A percentile compares a stretch with the other conserved stretches of the same genome.
phyloP scores from a whole-genome alignment of 2,888 invertebrate genomes.

The Brachyptera putata region DNA sequence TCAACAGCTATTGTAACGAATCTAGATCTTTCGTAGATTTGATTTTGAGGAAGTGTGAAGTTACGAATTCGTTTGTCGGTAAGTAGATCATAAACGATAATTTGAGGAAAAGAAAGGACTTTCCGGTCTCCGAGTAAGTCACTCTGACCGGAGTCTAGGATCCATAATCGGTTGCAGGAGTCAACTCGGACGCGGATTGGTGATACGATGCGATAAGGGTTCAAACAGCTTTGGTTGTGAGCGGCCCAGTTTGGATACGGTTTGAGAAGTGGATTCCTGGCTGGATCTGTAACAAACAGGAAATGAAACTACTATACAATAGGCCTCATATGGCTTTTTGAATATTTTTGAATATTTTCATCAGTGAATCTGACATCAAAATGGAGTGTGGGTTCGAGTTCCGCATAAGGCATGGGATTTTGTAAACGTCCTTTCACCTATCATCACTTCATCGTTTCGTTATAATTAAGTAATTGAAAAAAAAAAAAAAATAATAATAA shows the following conservation, averaged over 20 bases:
- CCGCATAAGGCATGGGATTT: too few species aligned
- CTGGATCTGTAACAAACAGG: too few species aligned
- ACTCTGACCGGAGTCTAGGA: constrained; percentile 67
- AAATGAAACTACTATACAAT: too few species aligned
- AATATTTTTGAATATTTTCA: too few species aligned
- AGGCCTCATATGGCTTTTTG: too few species aligned
- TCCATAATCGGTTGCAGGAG: constrained; percentile 73
- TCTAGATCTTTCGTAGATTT: constrained; percentile 42
- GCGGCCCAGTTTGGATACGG: constrained; percentile 79
- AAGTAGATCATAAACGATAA: constrained; percentile 67
- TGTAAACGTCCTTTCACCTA: too few species aligned
- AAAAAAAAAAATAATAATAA: too few species aligned
- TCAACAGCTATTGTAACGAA: constrained; percentile 75
- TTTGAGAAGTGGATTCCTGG: too few species aligned
- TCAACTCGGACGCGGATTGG: constrained; percentile 71
- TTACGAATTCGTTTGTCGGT: constrained; percentile 64
- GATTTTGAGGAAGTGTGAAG: constrained; percentile 59
- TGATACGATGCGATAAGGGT: constrained; percentile 52
- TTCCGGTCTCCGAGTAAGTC: constrained; percentile 52
- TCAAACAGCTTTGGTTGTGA: constrained; percentile 44
- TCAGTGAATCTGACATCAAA: too few species aligned
- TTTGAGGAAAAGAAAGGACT: constrained; percentile 49
- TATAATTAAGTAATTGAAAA: too few species aligned
- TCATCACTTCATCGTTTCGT: too few species aligned
- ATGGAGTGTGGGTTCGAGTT: too few species aligned